A percentile compares a stretch with the other conserved stretches of the same genome.
These are phyloP conservation scores for Turritopsis dohrnii DNA, from an alignment of 30 jellyfish, hydroid and myxozoan species.

Conservation along the genomic window DNA sequence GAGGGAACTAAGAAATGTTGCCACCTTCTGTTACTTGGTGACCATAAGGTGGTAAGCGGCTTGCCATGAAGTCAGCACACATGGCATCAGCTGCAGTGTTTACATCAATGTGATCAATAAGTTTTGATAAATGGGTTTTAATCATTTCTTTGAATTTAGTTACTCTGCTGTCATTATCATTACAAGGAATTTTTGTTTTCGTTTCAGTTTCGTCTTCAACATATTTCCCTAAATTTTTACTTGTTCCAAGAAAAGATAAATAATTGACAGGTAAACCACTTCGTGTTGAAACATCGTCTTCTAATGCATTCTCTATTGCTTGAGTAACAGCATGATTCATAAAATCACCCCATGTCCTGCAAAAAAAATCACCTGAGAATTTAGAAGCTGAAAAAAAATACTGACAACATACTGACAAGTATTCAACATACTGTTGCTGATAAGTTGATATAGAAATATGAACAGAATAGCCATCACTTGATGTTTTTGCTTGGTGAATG, in stretches of 20 bases:
- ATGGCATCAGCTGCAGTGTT: conserved; percentile 70
- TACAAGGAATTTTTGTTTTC: conserved; percentile 9
- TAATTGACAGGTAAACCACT: conserved; percentile 77
- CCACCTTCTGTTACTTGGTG: conserved; percentile 49
- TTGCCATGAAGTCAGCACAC: conserved; percentile 79
- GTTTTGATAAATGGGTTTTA: conserved; percentile 50
- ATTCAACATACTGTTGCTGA: conserved; percentile 63
- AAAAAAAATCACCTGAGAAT: background rate
- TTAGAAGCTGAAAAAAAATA: background rate
- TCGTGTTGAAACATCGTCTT: conserved; percentile 67
- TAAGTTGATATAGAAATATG: conserved; percentile 77
- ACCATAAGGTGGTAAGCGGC: conserved; percentile 82
- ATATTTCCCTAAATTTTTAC: conserved; percentile 27
- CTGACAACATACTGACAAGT: background rate
- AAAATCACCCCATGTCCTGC: conserved; percentile 86
- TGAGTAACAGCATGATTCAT: conserved; percentile 51
- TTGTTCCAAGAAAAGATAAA: conserved; percentile 62
- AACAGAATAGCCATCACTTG: conserved; percentile 54
- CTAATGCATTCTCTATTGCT: conserved; percentile 64
- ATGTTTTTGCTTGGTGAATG: conserved; percentile 60
- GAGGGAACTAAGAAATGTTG: background rate
- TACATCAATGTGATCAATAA: conserved; percentile 74
- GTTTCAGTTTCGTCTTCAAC: conserved; percentile 29
- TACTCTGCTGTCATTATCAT: conserved; percentile 36
- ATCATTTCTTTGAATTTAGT: conserved; percentile 42